phyloP scores from a whole-genome alignment of 2,113 vertebrate genomes.

The Melospiza melodia region DNA sequence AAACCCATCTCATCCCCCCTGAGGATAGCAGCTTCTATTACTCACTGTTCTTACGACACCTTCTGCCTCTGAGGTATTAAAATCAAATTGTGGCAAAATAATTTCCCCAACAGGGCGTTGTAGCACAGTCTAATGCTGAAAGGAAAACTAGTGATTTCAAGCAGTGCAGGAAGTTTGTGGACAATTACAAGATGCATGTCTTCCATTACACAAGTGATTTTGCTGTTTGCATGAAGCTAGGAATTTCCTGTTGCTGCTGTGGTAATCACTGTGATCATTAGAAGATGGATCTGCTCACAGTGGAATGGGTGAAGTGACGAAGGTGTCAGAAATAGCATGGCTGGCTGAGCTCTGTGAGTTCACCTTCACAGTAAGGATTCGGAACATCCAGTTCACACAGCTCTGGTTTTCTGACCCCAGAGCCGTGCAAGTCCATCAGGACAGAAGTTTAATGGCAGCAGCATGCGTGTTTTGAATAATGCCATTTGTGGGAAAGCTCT shows the following conservation, averaged over 20 bases:
- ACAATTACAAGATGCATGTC: not conserved
- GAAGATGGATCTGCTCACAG: not conserved
- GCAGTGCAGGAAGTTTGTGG: not conserved
- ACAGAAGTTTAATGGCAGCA: not conserved
- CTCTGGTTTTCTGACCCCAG: not conserved
- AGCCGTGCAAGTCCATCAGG: not conserved
- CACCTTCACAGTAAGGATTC: not conserved
- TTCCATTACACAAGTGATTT: not conserved
- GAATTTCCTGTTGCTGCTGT: not conserved
- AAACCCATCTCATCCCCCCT: not conserved
- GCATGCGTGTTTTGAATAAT: fast-evolving
- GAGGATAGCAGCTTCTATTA: not conserved
- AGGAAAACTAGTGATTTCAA: not conserved
- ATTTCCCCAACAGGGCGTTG: not conserved
- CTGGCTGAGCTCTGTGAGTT: not conserved
- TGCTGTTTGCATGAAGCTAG: not conserved
- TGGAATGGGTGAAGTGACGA: not conserved
- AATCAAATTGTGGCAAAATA: not conserved
- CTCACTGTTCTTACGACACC: not conserved
- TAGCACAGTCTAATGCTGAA: not conserved
- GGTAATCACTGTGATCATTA: not conserved
- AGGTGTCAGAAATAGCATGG: not conserved
- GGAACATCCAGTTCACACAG: not conserved
- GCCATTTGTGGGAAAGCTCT: not conserved
- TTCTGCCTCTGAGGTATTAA: not conserved